Conservation (phyloP, 35 echinoderm and acorn worm species). For the Amphiura filiformis region DNA sequence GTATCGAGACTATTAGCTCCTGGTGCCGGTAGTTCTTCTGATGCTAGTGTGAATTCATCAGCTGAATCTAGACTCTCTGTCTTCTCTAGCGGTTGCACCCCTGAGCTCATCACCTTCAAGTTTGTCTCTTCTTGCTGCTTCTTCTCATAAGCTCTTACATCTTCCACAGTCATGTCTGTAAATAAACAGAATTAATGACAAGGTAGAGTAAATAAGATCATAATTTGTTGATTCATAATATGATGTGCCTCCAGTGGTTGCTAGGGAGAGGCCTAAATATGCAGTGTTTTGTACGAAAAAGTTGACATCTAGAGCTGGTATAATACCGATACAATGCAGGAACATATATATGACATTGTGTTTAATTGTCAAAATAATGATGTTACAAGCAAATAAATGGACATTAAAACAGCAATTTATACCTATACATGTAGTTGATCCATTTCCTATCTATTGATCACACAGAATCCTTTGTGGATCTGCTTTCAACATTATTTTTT, state of each 20-base stretch:
- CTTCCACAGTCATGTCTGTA: slow-evolving; percentile 83
- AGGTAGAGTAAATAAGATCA: neutral
- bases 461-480: no score
- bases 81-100: slow-evolving; percentile 18
- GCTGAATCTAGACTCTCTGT: slow-evolving; percentile 16
- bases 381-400: no score
- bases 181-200: neutral
- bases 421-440: no score
- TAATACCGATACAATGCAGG: no score
- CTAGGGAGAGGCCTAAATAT: neutral
- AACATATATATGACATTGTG: no score
- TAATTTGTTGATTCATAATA: neutral
- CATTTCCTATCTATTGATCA: no score
- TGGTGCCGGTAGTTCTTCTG: neutral
- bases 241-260: no score
- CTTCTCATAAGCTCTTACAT: slow-evolving; percentile 80
- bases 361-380: no score
- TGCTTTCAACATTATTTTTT: no score
- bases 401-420: no score
- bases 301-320: neutral
- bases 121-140: slow-evolving; percentile 82
- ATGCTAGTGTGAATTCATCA: slow-evolving; percentile 29
- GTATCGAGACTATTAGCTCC: neutral
- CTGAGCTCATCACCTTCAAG: slow-evolving; percentile 69
- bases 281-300: neutral